A percentile compares a stretch with the other conserved stretches of the same genome.
Evolutionary conservation across 2,888 invertebrate species (phyloP).

Genomic region (Drosophila subsilvestris): DNA sequence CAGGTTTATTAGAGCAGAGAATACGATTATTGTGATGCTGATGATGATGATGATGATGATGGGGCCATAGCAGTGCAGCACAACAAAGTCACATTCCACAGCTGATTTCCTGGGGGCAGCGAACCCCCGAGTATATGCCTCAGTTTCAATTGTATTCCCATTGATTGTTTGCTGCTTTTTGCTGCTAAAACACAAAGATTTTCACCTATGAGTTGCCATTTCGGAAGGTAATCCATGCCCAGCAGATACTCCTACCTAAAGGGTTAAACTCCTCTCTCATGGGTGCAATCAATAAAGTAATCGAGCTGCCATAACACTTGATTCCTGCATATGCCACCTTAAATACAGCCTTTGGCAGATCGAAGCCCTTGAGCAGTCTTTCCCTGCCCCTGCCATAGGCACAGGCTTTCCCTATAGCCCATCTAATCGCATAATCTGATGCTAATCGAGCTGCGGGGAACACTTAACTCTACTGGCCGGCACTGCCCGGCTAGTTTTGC

Average conservation of each 20-base stretch:
- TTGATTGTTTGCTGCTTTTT: no score
- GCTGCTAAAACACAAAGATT: no score
- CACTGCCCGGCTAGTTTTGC: no score
- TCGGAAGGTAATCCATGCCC: no score
- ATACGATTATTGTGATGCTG: constrained; percentile 4
- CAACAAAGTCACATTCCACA: constrained; percentile 9
- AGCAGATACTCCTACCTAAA: no score
- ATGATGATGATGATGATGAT: constrained; percentile 24
- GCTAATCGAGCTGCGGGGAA: background rate
- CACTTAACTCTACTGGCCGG: background rate
- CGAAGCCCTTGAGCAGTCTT: background rate
- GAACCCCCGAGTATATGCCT: no score
- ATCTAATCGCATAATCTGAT: background rate
- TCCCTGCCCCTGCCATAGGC: no score
- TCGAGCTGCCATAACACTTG: background rate
- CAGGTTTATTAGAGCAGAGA: constrained; percentile 29
- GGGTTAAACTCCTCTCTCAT: no score
- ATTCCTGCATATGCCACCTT: background rate
- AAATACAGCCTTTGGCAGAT: background rate
- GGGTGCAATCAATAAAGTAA: background rate
- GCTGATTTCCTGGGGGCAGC: background rate
- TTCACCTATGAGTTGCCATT: no score
- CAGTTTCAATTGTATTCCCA: no score
- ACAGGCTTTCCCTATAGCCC: no score
- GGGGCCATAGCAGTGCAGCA: background rate